Base-by-base conservation (phyloP, 2,797 vertebrate genomes). In the Todus mexicanus region DNA sequence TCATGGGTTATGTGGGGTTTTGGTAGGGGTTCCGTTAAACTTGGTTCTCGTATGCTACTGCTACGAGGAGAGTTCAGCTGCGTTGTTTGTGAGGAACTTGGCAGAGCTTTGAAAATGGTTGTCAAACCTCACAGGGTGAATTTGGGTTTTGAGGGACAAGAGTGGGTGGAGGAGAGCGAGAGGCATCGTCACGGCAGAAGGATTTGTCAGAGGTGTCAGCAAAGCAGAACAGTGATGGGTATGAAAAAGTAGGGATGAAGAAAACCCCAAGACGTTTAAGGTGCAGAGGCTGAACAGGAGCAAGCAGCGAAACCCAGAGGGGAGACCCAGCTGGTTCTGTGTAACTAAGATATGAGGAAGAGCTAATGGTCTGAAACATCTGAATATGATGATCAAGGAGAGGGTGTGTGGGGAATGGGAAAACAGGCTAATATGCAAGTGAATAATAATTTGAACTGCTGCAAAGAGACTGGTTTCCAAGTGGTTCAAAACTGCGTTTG, bases 361-460 rank as follows among this genome's bases (percentile, higher is more conserved):
- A 92, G 22, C 69, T 85, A 93, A 75, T 89, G 77, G 61, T 85
- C 78, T 96, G 95, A 90, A 94, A 77, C 75, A 59, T 66, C 69
- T 75, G 78, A 94, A 78, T 90, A 20, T 77, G 38, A 48, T 77
- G 68, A 92, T 87, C 65, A 75, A 77, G 91, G 63, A 80, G 66
- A 84, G 19, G 42, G 22, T 74, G 88, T 68, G 84, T 57, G 45
- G 38, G 35, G 82, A 94, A 90, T 92, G 75, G 75, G 72, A 85
- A 90, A 94, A 72, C 78, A 89, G 81, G 31, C 54, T 51, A n/a
- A 83, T 81, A 90, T 90, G 76, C 47, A 72, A 63, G 64, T 82
- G 78, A 92, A 85, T 93, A 77, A 83, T 93, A 77, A 83, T 94
- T 85, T 3, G 38, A 82, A 26, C n/a, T 90, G 57, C 71, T 89